Evolutionary conservation across 2,797 vertebrate species (phyloP).

Genomic region (Melanogrammus aeglefinus): DNA sequence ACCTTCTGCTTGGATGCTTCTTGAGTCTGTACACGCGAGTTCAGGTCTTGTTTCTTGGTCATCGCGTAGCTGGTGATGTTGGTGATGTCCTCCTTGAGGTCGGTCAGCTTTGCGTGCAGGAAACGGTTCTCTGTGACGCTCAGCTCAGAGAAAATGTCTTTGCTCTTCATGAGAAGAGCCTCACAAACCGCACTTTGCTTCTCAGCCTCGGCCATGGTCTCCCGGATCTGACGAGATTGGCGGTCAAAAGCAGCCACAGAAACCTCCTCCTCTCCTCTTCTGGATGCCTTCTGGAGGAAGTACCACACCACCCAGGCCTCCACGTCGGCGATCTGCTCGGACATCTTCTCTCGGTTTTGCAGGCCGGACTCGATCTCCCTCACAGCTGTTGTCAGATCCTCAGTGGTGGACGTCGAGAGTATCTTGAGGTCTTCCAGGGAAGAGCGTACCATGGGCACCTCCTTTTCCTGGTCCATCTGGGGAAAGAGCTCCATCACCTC

Average conservation of each 20-base stretch:
- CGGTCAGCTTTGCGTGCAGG: conserved; percentile 62
- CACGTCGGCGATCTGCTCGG: conserved; percentile 75
- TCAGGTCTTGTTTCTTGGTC: conserved; percentile 57
- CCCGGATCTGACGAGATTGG: conserved; percentile 62
- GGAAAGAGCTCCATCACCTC: conserved; percentile 71
- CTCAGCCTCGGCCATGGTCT: conserved; percentile 69
- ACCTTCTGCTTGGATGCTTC: conserved; percentile 54
- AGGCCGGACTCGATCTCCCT: conserved; percentile 80
- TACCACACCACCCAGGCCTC: conserved; percentile 75
- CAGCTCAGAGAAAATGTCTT: conserved; percentile 67
- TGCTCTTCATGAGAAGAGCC: conserved; percentile 71
- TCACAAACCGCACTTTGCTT: conserved; percentile 74
- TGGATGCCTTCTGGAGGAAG: conserved; percentile 59
- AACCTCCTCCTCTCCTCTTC: conserved; percentile 47
- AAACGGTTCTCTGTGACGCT: conserved; percentile 61
- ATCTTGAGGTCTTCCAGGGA: conserved; percentile 73
- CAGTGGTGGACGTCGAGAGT: conserved; percentile 75
- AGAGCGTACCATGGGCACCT: conserved; percentile 65
- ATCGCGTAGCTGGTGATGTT: conserved; percentile 56
- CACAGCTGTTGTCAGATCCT: conserved; percentile 73
- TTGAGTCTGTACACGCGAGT: conserved; percentile 44
- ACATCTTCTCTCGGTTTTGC: conserved; percentile 80
- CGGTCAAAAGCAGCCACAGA: conserved; percentile 46
- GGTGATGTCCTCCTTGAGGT: conserved; percentile 66
- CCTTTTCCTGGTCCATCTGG: conserved; percentile 59